Conservation (phyloP, 2,797 vertebrate species). For the Pyrrhura leucotis region DNA sequence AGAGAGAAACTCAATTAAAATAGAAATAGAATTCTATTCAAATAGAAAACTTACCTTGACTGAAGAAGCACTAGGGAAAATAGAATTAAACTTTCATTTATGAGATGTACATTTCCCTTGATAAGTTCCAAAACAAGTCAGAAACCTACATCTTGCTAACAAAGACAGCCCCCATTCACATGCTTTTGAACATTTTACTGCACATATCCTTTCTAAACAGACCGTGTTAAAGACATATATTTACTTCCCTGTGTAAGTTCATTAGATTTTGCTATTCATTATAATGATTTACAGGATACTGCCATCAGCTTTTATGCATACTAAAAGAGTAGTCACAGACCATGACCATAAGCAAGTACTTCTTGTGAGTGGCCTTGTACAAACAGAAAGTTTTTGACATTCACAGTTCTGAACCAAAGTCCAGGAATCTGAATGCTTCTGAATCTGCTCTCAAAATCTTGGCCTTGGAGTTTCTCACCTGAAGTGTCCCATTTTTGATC, state of each 20-base stretch:
- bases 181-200: neutral
- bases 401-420: neutral
- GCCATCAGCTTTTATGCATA: neutral
- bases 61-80: neutral
- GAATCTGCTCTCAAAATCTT: neutral
- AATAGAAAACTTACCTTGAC: neutral
- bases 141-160: neutral
- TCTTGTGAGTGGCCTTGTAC: neutral
- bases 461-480: neutral
- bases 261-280: neutral
- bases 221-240: neutral
- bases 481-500: neutral
- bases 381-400: neutral
- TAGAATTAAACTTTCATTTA: neutral
- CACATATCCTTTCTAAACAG: neutral
- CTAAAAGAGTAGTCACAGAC: neutral
- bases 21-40: neutral
- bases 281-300: neutral
- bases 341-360: neutral
- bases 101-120: neutral
- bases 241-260: neutral
- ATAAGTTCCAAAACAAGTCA: neutral
- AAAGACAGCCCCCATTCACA: neutral
- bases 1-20: neutral
- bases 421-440: neutral